Evolutionary conservation across 92 coral and sea anemone genomes (phyloP), one percentile per base, ranked within the genome.

Genomic region (Umimayanthus chanpuru): DNA sequence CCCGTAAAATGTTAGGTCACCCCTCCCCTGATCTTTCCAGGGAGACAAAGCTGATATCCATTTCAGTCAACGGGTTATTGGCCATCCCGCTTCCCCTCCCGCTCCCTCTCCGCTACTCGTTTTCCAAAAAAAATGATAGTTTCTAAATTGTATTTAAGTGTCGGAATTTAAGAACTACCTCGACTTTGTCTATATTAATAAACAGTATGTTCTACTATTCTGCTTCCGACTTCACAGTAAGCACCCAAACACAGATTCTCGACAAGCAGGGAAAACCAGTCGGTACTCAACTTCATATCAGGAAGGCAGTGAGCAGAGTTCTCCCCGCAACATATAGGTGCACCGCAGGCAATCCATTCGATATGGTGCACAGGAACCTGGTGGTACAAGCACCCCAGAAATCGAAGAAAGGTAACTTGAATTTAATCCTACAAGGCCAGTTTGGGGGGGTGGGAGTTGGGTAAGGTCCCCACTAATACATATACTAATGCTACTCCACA

Each of bases 231-330:
- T 30, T 55, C 8, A 20, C 71, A 80, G 84, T 53, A 55, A 88
- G 85, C 32, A 58, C 81, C 11, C 91, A 88, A 61, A 25, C 38
- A 25, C 91, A 14, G 41, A 73, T 88, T 68, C 78, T 40, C 6
- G 76, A 81, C 82, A 76, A 82, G 66, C 23, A 88, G 10, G 88
- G 91, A 20, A 88, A 82, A 41, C 82, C 76, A 12, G 41, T 55
- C 16, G 91, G 91, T 14, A 76, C 84, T 30, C 83, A 82, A 86
- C 71, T 89, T 85, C 75, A 18, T 4, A 75, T 49, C 36, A 76
- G 43, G 76, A 89, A 25, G 74, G 73, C 30, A 67, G 77, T 75
- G 10, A 61, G 43, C 11, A 2, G 20, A 14, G 70, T 49, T 81
- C 4, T 26, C 39, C 30, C 71, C 67, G 49, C 49, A 47, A 76